phyloP scores from a whole-genome alignment of 2,797 vertebrate genomes.

The Enteromius afrohamiltoni region DNA sequence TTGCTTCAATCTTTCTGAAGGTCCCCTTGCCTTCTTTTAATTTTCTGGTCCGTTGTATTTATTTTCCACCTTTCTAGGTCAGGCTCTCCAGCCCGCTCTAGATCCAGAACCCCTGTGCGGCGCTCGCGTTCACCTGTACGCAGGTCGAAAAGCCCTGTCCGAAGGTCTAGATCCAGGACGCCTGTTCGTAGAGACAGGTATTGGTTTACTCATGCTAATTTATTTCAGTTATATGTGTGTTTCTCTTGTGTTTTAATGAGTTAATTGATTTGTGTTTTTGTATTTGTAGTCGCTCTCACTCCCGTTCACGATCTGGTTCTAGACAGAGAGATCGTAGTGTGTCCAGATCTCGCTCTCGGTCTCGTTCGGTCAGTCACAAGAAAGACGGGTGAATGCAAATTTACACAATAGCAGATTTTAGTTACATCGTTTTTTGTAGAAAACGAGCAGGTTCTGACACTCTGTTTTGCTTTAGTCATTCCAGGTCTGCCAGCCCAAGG shows the following conservation, averaged over 20 bases:
- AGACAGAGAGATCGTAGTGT: slow-evolving; percentile 71
- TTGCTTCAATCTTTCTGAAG: background rate
- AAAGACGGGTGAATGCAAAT: slow-evolving; percentile 74
- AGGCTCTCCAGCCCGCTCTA: slow-evolving; percentile 77
- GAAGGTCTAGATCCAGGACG: slow-evolving; percentile 78
- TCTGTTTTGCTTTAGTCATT: slow-evolving; percentile 47
- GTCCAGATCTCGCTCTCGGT: slow-evolving; percentile 77
- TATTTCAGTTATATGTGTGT: background rate
- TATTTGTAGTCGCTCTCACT: slow-evolving; percentile 69
- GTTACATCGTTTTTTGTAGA: background rate
- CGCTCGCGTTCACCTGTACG: slow-evolving; percentile 57
- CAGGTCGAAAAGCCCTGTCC: slow-evolving; percentile 68
- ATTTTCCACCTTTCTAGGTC: slow-evolving; percentile 66
- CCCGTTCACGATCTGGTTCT: slow-evolving; percentile 75
- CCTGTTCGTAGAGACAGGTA: slow-evolving; percentile 58
- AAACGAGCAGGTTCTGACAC: background rate
- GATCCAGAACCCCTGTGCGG: slow-evolving; percentile 73
- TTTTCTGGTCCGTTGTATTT: background rate
- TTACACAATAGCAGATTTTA: background rate
- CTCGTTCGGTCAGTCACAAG: slow-evolving; percentile 77
- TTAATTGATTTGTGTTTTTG: background rate
- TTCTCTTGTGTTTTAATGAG: no score
- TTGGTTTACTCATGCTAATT: background rate
- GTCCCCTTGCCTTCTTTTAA: background rate
- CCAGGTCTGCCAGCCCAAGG: slow-evolving; percentile 58